These are phyloP conservation scores for Cherax destructor DNA, from an alignment of 1,140 invertebrate species.

Conservation along the genomic window DNA sequence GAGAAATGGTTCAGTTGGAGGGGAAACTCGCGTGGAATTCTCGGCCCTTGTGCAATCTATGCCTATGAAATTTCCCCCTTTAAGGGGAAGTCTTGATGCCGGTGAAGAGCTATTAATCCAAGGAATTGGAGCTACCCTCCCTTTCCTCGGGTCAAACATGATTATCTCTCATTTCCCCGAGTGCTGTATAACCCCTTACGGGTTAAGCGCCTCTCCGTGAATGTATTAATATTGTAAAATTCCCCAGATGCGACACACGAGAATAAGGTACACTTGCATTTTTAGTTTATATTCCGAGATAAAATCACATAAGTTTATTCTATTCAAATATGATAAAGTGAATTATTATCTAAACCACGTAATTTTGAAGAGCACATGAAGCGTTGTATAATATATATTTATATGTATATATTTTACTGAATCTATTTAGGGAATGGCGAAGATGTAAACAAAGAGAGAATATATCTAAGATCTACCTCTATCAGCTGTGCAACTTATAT, in stretches of 20 bases:
- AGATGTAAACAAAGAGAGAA: slow-evolving; percentile 40
- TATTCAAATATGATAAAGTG: slow-evolving; percentile 13
- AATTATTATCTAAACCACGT: slow-evolving; percentile 13
- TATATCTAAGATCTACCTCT: slow-evolving; percentile 28
- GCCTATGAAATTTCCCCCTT: too few species aligned
- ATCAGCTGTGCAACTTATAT: slow-evolving; percentile 32
- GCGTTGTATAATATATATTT: slow-evolving; percentile 24
- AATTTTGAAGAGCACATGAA: slow-evolving; percentile 41
- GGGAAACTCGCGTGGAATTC: slow-evolving; percentile 51
- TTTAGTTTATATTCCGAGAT: slow-evolving; percentile 3
- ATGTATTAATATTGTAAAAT: background rate
- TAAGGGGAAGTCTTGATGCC: too few species aligned
- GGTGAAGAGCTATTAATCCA: too few species aligned
- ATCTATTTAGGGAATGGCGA: slow-evolving; percentile 23
- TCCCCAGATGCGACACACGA: slow-evolving; percentile 37
- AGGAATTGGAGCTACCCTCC: too few species aligned
- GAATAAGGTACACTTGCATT: slow-evolving; percentile 34
- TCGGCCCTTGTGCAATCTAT: background rate
- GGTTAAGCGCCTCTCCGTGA: too few species aligned
- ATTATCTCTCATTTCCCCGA: too few species aligned
- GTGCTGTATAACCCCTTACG: too few species aligned
- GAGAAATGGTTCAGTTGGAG: slow-evolving; percentile 57
- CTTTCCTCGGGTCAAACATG: too few species aligned
- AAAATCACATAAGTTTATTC: slow-evolving; percentile 28
- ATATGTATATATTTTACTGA: slow-evolving; percentile 16